phyloP scores from a whole-genome alignment of 92 coral and sea anemone genomes.

The Umimayanthus chanpuru region DNA sequence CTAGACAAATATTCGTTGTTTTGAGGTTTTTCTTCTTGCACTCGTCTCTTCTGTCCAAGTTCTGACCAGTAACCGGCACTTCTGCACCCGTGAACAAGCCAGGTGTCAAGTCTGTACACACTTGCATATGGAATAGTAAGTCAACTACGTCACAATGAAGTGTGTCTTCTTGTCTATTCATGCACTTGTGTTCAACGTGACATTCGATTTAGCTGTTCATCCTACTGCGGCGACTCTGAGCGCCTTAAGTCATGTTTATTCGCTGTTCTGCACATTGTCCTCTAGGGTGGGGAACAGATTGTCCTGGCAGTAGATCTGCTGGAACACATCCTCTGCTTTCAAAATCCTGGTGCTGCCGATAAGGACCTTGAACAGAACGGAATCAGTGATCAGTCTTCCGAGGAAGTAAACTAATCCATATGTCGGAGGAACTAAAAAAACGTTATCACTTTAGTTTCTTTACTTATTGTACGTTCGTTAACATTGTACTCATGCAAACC shows the following conservation, averaged over 20 bases:
- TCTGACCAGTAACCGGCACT: too few relatives aligned
- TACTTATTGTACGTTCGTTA: too few relatives aligned
- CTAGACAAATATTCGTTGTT: too few relatives aligned
- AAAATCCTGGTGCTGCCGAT: slow-evolving; percentile 92
- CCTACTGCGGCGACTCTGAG: background rate
- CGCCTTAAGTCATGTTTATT: background rate
- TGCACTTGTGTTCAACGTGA: background rate
- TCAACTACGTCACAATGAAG: background rate
- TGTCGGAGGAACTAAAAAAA: background rate
- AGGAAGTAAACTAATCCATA: background rate
- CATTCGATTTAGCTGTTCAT: background rate
- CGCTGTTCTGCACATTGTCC: background rate
- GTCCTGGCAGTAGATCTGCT: slow-evolving; percentile 78
- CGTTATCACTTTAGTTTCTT: background rate
- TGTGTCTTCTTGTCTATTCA: background rate
- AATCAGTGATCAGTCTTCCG: background rate
- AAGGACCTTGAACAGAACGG: slow-evolving; percentile 69
- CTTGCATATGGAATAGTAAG: background rate
- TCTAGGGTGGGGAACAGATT: slow-evolving; percentile 73
- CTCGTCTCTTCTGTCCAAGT: too few relatives aligned
- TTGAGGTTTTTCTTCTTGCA: too few relatives aligned
- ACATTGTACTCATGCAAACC: background rate
- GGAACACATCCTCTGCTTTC: slow-evolving; percentile 80
- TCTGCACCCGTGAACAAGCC: too few relatives aligned
- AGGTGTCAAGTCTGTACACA: background rate